Evolutionary conservation across 2,797 vertebrate genomes (phyloP).

Genomic region (Austrolebias charrua): DNA sequence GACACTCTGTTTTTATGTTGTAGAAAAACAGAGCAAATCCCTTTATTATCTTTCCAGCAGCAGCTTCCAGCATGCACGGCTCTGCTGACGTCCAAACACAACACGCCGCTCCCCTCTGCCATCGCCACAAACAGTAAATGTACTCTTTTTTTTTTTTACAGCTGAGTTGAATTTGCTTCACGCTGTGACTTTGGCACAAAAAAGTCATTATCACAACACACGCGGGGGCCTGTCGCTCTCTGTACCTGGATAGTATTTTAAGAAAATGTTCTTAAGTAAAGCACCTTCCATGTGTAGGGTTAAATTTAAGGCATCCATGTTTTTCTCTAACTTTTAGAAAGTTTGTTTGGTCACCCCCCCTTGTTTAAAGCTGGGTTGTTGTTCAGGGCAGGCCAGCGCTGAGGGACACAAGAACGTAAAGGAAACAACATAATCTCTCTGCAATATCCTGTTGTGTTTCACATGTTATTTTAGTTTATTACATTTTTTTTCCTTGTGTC

Average conservation of each 20-base stretch:
- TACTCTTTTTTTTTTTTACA: slow-evolving; percentile 62
- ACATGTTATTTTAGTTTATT: slow-evolving; percentile 79
- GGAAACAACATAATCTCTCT: slow-evolving; percentile 95
- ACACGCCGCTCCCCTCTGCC: slow-evolving; percentile 70
- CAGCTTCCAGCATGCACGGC: slow-evolving; percentile 86
- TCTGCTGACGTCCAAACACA: slow-evolving; percentile 83
- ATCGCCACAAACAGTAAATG: slow-evolving; percentile 37
- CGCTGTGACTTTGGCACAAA: slow-evolving; percentile 74
- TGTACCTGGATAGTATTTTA: slow-evolving; percentile 66
- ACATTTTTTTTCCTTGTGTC: slow-evolving; percentile 78
- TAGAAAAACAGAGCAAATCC: slow-evolving; percentile 88
- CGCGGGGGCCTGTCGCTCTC: slow-evolving; percentile 63
- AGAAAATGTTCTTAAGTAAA: slow-evolving; percentile 43
- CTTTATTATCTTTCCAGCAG: slow-evolving; percentile 93
- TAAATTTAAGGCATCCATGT: slow-evolving; percentile 6
- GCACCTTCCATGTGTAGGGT: slow-evolving; percentile 49
- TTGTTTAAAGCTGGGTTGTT: slow-evolving; percentile 79
- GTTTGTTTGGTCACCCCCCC: slow-evolving; percentile 45
- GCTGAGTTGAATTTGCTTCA: slow-evolving; percentile 86
- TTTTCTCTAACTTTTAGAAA: slow-evolving; percentile 46
- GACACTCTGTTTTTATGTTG: slow-evolving; percentile 91
- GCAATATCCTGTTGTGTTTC: slow-evolving; percentile 99
- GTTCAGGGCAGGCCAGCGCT: slow-evolving; percentile 66
- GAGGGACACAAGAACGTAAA: slow-evolving; percentile 77
- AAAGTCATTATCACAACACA: slow-evolving; percentile 76